These are phyloP conservation scores for Rhinolophus sinicus DNA, from an alignment of 2,113 vertebrate species.

Conservation along the genomic window DNA sequence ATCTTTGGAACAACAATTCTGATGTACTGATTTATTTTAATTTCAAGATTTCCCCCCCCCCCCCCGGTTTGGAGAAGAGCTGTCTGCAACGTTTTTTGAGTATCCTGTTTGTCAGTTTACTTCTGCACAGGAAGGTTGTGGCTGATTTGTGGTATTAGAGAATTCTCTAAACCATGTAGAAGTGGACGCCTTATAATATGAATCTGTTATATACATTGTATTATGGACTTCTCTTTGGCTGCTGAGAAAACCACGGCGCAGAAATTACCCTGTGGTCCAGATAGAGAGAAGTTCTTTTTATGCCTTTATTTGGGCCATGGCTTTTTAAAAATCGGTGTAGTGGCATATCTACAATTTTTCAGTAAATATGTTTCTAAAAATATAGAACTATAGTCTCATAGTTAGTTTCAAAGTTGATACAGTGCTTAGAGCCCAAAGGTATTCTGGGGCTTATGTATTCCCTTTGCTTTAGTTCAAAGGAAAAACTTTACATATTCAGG, in stretches of 20 bases:
- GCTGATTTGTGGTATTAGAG: not conserved
- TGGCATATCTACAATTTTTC: not conserved
- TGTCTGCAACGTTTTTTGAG: constrained; percentile 23
- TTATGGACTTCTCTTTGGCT: not conserved
- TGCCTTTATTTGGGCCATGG: not conserved
- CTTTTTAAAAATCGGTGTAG: not conserved
- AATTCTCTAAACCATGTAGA: not conserved
- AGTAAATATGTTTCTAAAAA: constrained; percentile 56
- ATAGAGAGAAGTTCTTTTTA: not conserved
- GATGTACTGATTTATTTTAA: not conserved
- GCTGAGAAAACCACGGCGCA: not conserved
- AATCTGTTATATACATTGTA: not conserved
- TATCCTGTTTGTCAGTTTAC: not conserved
- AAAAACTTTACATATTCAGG: not conserved
- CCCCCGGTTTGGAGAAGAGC: not conserved
- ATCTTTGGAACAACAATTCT: constrained; percentile 26
- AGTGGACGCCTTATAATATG: not conserved
- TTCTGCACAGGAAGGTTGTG: not conserved
- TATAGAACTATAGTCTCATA: not conserved
- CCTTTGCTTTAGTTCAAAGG: constrained; percentile 53
- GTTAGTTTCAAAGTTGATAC: constrained; percentile 39
- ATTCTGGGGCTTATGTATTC: not conserved
- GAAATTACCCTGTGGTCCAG: not conserved
- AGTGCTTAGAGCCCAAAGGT: not conserved
- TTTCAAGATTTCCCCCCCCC: not conserved